phyloP scores from a whole-genome alignment of 2,797 vertebrate genomes.

The Coracias cyanogaster region DNA sequence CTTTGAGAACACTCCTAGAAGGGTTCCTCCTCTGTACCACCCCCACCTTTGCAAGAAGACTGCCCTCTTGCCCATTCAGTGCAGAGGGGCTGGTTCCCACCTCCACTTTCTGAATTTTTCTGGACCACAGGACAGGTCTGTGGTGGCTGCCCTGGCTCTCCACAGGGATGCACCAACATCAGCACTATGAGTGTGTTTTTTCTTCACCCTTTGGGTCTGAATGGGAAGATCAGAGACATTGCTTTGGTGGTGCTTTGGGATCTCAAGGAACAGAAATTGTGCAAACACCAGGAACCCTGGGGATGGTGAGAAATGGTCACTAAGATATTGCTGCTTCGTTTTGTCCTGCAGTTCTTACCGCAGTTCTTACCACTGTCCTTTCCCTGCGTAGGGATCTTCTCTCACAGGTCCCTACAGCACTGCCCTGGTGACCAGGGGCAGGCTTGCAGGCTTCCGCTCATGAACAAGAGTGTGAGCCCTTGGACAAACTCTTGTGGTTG shows the following conservation, averaged over 20 bases:
- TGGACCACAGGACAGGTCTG: not conserved
- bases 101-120: not conserved
- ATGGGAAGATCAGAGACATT: not conserved
- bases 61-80: accelerated
- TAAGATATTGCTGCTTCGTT: not conserved
- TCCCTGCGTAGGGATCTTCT: not conserved
- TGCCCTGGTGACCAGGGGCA: accelerated
- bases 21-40: not conserved
- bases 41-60: not conserved
- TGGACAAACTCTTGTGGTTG: accelerated
- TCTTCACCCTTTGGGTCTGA: accelerated
- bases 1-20: not conserved
- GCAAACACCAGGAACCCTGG: not conserved
- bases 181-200: accelerated
- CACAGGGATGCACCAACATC: too few species aligned
- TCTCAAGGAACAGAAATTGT: not conserved
- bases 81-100: not conserved
- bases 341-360: not conserved
- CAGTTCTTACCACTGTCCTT: not conserved
- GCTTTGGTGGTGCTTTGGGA: not conserved
- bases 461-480: accelerated
- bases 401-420: not conserved
- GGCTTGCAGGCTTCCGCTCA: not conserved
- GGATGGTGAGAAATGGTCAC: not conserved
- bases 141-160: accelerated